A percentile compares a stretch with the other conserved stretches of the same genome.
Evolutionary conservation across 2,113 vertebrate species (phyloP).

Genomic region (Tychaedon coryphoeus): DNA sequence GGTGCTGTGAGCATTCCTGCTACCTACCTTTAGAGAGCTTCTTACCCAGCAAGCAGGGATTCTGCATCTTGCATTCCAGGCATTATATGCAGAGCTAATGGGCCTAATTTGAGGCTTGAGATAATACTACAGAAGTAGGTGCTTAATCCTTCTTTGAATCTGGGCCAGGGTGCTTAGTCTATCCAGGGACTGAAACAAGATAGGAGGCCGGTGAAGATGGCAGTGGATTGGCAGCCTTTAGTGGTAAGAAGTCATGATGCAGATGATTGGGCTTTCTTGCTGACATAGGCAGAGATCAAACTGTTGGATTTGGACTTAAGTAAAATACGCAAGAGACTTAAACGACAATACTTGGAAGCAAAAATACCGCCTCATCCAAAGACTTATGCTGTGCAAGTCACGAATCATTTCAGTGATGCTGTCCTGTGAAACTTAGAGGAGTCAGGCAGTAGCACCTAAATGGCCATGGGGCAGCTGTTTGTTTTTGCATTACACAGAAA

Average conservation of each 20-base stretch:
- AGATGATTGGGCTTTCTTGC: constrained; percentile 3
- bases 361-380: constrained; percentile 26
- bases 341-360: background rate
- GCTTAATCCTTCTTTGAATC: constrained; percentile 60
- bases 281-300: constrained; percentile 47
- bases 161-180: constrained; percentile 26
- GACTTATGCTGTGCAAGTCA: background rate
- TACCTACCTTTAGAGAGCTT: background rate
- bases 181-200: constrained; percentile 42
- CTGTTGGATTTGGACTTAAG: constrained; percentile 33
- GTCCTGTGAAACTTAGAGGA: background rate
- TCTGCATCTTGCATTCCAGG: background rate
- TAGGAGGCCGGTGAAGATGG: background rate
- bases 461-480: background rate
- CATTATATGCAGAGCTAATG: constrained; percentile 27
- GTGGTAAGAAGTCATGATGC: background rate
- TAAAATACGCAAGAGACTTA: background rate
- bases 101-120: constrained; percentile 56
- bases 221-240: background rate
- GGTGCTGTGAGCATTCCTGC: background rate
- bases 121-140: constrained; percentile 56
- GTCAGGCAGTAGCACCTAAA: background rate
- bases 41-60: background rate
- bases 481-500: background rate
- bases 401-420: background rate